Conservation (phyloP, 37 sponge, comb jelly and placozoan genomes). For the Haliclona indistincta region DNA sequence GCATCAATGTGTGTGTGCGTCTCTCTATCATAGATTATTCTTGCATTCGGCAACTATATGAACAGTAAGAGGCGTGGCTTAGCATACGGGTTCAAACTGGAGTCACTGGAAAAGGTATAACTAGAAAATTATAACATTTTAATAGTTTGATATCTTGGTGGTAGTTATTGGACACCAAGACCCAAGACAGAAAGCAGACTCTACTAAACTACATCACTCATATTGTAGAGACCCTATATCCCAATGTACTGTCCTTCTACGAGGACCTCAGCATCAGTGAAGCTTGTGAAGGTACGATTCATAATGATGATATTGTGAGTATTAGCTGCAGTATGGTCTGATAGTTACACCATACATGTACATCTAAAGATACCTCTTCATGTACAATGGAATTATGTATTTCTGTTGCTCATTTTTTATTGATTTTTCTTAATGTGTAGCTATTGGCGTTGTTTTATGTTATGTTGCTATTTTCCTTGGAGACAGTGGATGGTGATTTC, state of each 20-base stretch:
- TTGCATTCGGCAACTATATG: conserved; percentile 95
- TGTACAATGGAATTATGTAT: neutral
- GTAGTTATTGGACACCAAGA: conserved; percentile 68
- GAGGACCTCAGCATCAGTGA: conserved; percentile 62
- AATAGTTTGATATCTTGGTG: neutral
- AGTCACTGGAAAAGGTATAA: conserved; percentile 72
- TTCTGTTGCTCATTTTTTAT: neutral
- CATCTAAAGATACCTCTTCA: neutral
- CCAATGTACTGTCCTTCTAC: conserved; percentile 67
- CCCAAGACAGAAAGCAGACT: conserved; percentile 58
- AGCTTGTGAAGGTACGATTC: conserved; percentile 57
- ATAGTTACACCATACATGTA: no score
- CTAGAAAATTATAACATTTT: neutral
- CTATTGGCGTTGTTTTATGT: neutral
- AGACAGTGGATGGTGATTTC: conserved; percentile 64
- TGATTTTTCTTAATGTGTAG: neutral
- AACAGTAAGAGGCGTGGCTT: conserved; percentile 82
- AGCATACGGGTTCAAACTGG: conserved; percentile 77
- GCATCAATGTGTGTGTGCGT: neutral
- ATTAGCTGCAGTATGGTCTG: no score
- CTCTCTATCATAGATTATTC: conserved; percentile 82
- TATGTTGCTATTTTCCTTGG: conserved; percentile 81
- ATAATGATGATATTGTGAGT: no score
- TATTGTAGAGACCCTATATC: conserved; percentile 73
- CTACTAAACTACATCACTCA: conserved; percentile 72